These are phyloP conservation scores for Dendrolimus houi DNA, from an alignment of 2,888 invertebrate species.

Conservation along the genomic window DNA sequence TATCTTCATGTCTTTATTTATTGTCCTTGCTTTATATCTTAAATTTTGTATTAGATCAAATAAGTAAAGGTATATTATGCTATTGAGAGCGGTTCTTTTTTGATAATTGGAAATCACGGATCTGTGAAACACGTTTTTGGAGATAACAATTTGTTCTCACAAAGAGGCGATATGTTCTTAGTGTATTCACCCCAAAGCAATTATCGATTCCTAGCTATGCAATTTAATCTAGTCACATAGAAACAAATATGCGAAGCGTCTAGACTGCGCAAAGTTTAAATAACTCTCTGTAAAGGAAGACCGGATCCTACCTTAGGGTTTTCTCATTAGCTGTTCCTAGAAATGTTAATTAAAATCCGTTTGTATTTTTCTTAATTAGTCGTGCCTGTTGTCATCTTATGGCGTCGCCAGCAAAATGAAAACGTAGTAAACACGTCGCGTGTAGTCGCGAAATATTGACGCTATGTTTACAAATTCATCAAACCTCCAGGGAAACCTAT, in stretches of 20 bases:
- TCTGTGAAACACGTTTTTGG: too few species aligned
- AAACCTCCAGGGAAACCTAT: slow-evolving; percentile 16
- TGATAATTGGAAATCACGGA: too few species aligned
- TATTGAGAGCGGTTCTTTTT: too few species aligned
- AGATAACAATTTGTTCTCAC: slow-evolving; percentile 1
- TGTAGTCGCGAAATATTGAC: slow-evolving; percentile 1
- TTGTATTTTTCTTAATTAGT: too few species aligned
- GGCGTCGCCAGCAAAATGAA: neutral
- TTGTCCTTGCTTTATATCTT: too few species aligned
- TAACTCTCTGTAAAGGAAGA: too few species aligned
- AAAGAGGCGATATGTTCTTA: slow-evolving; percentile 4
- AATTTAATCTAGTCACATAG: slow-evolving; percentile 46
- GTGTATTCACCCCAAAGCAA: slow-evolving; percentile 48
- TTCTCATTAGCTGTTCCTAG: too few species aligned
- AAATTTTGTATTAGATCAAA: too few species aligned
- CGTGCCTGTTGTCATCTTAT: neutral
- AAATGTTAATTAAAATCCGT: too few species aligned
- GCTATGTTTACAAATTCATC: slow-evolving; percentile 12
- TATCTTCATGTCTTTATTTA: too few species aligned
- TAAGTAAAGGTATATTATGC: too few species aligned
- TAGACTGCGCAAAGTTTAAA: slow-evolving; percentile 40
- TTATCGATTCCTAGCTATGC: slow-evolving; percentile 46
- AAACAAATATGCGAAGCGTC: slow-evolving; percentile 38
- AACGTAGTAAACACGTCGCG: neutral
- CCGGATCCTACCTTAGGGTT: too few species aligned